Percentiles rank a stretch among this genome's conserved stretches.
Evolutionary conservation across 2,113 vertebrate species (phyloP).

Genomic region (Aptenodytes forsteri): DNA sequence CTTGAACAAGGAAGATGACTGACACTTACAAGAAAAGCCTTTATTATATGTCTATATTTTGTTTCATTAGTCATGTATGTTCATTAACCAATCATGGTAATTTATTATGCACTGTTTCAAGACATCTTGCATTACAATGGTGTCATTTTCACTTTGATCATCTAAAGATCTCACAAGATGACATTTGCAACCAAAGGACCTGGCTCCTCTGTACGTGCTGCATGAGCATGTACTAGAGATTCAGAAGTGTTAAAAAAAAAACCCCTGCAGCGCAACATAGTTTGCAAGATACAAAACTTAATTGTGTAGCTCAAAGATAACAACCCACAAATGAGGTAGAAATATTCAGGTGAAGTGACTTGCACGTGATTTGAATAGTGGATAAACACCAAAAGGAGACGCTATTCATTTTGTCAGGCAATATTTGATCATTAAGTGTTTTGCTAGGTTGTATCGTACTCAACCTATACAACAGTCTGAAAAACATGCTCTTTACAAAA

Average conservation of each 20-base stretch:
- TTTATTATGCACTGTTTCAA: constrained; percentile 38
- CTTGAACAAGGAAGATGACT: background rate
- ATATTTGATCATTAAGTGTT: constrained; percentile 29
- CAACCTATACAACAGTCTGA: background rate
- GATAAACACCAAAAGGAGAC: constrained; percentile 26
- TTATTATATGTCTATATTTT: constrained; percentile 44
- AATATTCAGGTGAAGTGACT: constrained; percentile 59
- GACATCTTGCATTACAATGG: background rate
- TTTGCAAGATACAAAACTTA: constrained; percentile 45
- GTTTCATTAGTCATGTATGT: constrained; percentile 55
- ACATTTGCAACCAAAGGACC: constrained; percentile 7
- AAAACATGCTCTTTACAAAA: background rate
- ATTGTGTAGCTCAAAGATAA: constrained; percentile 31
- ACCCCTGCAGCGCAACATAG: background rate
- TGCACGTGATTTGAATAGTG: constrained; percentile 28
- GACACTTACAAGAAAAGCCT: constrained; percentile 15
- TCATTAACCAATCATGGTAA: constrained; percentile 46
- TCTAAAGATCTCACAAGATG: background rate
- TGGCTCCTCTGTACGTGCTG: background rate
- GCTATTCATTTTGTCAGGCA: constrained; percentile 15
- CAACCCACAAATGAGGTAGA: constrained; percentile 29
- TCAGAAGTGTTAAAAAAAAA: background rate
- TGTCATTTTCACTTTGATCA: constrained; percentile 64
- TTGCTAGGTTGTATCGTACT: background rate
- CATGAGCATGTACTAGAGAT: background rate